Base-by-base conservation (phyloP, 2,113 vertebrate genomes). In the Pterophyllum scalare region DNA sequence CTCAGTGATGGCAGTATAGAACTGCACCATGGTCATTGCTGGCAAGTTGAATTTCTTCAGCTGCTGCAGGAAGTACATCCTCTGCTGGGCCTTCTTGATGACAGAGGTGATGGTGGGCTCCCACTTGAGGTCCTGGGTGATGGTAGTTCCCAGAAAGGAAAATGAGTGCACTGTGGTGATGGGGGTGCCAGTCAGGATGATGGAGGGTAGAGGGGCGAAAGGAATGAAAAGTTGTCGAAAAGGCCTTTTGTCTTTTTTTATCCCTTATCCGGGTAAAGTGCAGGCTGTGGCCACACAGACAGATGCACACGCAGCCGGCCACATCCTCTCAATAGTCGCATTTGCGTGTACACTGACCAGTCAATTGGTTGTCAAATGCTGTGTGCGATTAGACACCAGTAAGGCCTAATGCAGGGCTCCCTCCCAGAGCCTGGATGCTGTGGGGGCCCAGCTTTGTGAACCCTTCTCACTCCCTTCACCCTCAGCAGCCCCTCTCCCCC, bases 321-420 rank as follows among this genome's bases (percentile, higher is more conserved):
- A 65, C 89, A 2, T 81, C 81, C 52, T 58, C 89, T 93, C 84
- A 95, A 93, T 87, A 46, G 90, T 70, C 40, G 38, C 89, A 89
- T 94, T 93, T 94, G 76, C 76, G 79, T 24, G 80, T 91, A 92
- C 89, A 92, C 92, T 94, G 93, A 94, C 83, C 79, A 76, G 93
- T 95, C 95, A 95, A 94, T 95, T 95, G 96, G 83, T 92, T 95
- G 95, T 94, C 94, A 95, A 95, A 95, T 93, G 94, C 88, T 79
- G 64, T 81, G 92, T 40, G 49, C 85, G 87, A 94, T 95, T 92
- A 93, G 88, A 82, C 93, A 87, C 80, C 87, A 90, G 88, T 92
- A 19, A 81, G 89, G 65, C 75, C 87, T 22, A 79, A 93, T 79
- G 77, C 76, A 62, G 80, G 22, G 57, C 59, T 87, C 86, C 86